These are phyloP conservation scores for Neria commutata DNA, from an alignment of 2,888 invertebrate genomes.

Conservation along the genomic window DNA sequence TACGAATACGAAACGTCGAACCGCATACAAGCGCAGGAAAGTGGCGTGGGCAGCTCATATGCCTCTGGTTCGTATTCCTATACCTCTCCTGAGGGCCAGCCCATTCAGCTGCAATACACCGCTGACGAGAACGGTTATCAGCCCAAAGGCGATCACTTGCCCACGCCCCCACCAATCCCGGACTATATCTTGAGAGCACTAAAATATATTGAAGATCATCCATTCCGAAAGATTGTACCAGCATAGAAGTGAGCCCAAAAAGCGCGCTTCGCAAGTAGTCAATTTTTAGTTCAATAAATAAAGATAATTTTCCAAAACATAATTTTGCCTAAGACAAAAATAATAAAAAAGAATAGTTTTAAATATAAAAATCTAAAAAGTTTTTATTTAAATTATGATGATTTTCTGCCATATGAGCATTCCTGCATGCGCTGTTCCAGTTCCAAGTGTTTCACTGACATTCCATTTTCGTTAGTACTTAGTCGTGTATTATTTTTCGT, in stretches of 20 bases:
- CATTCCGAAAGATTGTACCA: constrained; percentile 40
- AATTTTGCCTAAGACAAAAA: no score
- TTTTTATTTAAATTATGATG: no score
- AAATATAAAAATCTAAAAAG: no score
- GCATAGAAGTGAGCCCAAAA: constrained; percentile 35
- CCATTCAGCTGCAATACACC: constrained; percentile 47
- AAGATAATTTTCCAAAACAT: no score
- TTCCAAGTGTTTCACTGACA: no score
- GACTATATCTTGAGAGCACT: constrained; percentile 49
- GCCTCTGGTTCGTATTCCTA: constrained; percentile 54
- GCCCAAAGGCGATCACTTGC: constrained; percentile 54
- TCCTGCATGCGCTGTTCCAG: no score
- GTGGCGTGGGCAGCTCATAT: constrained; percentile 64
- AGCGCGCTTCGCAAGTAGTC: no score
- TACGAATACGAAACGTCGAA: constrained; percentile 66
- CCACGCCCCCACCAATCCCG: constrained; percentile 59
- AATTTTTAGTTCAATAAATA: no score
- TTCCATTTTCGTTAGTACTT: no score
- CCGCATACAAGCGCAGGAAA: constrained; percentile 66
- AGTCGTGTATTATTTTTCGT: no score
- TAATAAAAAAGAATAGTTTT: no score
- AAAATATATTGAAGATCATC: constrained; percentile 52
- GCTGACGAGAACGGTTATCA: constrained; percentile 58
- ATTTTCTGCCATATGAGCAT: no score
- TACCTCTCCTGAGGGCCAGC: constrained; percentile 52